Conservation (phyloP, 2,797 vertebrate genomes). For the Sebastes oblongus region DNA sequence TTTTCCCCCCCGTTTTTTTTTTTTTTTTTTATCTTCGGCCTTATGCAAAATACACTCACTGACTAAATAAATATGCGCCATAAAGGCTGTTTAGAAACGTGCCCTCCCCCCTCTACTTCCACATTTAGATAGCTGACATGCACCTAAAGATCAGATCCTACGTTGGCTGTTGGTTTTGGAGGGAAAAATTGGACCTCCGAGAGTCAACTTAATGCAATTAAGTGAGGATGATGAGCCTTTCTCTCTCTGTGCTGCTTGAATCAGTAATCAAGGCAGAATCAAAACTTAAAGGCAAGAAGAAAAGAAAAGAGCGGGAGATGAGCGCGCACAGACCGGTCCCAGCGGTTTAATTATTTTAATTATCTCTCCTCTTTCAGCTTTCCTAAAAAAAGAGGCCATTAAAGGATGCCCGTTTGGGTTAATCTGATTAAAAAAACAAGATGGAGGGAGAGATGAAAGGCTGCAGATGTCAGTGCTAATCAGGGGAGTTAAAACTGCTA, state of each 20-base stretch:
- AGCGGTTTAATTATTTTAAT: slow-evolving; percentile 96
- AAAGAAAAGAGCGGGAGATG: slow-evolving; percentile 70
- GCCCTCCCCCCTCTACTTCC: slow-evolving; percentile 63
- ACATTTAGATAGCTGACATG: slow-evolving; percentile 73
- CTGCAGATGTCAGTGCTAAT: slow-evolving; percentile 85
- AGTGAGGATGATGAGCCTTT: slow-evolving; percentile 78
- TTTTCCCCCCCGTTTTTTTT: slow-evolving; percentile 7
- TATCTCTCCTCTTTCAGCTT: slow-evolving; percentile 89
- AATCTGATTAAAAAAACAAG: slow-evolving; percentile 86
- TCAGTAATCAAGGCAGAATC: slow-evolving; percentile 76
- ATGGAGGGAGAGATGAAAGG: slow-evolving; percentile 89
- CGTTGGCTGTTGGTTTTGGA: slow-evolving; percentile 71
- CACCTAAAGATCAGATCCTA: slow-evolving; percentile 70
- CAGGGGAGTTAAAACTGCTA: slow-evolving; percentile 80
- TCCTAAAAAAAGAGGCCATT: slow-evolving; percentile 85
- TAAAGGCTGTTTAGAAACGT: slow-evolving; percentile 77
- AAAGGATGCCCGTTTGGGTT: slow-evolving; percentile 91
- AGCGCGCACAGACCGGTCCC: slow-evolving; percentile 78
- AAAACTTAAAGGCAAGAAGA: slow-evolving; percentile 83
- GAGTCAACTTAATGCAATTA: slow-evolving; percentile 83
- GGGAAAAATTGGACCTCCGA: slow-evolving; percentile 80
- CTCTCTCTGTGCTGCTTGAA: slow-evolving; percentile 74
- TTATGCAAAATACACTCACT: slow-evolving; percentile 74
- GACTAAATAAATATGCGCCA: slow-evolving; percentile 77
- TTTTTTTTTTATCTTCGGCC: slow-evolving; percentile 66